These are phyloP conservation scores for Scaptodrosophila latifasciaeformis DNA, from an alignment of 2,888 invertebrate species.

Conservation along the genomic window DNA sequence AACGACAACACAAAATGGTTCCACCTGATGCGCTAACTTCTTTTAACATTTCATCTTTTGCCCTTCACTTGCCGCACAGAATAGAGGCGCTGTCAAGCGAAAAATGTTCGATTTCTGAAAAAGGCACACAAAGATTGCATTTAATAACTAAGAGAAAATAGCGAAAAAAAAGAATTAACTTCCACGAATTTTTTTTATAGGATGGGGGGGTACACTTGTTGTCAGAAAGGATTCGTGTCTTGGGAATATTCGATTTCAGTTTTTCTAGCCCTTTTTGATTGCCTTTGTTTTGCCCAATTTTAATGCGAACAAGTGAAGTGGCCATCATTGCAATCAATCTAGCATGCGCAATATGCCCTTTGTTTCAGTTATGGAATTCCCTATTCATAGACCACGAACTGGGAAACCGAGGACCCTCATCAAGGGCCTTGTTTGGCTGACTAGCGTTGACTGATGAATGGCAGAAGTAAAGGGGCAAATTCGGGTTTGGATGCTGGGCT, in stretches of 20 bases:
- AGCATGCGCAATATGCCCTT: slow-evolving; percentile 55
- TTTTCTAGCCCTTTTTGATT: slow-evolving; percentile 23
- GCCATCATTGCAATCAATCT: slow-evolving; percentile 37
- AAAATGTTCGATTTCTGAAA: slow-evolving; percentile 33
- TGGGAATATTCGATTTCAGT: slow-evolving; percentile 31
- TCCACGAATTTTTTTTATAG: slow-evolving; percentile 50
- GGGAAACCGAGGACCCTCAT: slow-evolving; percentile 45
- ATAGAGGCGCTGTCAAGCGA: slow-evolving; percentile 46
- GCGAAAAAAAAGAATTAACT: slow-evolving; percentile 48
- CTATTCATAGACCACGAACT: slow-evolving; percentile 1
- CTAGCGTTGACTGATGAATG: slow-evolving; percentile 36
- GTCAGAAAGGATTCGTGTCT: slow-evolving; percentile 21
- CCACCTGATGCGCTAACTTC: slow-evolving; percentile 54
- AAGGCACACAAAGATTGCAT: neutral
- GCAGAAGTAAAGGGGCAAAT: slow-evolving; percentile 25
- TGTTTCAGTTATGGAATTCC: slow-evolving; percentile 44
- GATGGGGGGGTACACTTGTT: slow-evolving; percentile 24
- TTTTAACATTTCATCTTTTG: slow-evolving; percentile 52
- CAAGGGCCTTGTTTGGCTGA: slow-evolving; percentile 40
- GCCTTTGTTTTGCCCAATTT: neutral
- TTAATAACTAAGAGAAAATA: slow-evolving; percentile 44
- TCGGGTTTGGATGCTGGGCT: slow-evolving; percentile 27
- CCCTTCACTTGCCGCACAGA: slow-evolving; percentile 20
- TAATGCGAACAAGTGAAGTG: slow-evolving; percentile 48
- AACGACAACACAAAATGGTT: slow-evolving; percentile 33